A percentile compares a stretch with the other conserved stretches of the same genome.
These are phyloP conservation scores for Heliocidaris tuberculata DNA, from an alignment of 35 echinoderm and acorn worm species.

Conservation along the genomic window DNA sequence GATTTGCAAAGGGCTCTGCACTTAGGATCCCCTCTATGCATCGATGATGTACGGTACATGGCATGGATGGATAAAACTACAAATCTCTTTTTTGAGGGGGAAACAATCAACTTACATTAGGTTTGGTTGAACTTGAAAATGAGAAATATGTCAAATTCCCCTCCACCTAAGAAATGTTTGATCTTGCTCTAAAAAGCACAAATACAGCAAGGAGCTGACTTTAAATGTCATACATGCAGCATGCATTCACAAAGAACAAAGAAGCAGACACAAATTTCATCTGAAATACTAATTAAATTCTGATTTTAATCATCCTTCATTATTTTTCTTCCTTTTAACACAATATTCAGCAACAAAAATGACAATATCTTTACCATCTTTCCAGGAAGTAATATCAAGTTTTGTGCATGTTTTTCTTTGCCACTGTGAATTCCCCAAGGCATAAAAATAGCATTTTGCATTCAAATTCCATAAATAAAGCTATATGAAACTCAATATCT, in stretches of 20 bases:
- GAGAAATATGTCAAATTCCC: background rate
- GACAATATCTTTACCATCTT: background rate
- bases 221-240: background rate
- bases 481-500: too few relatives aligned
- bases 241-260: background rate
- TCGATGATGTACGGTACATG: too few relatives aligned
- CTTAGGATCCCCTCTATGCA: too few relatives aligned
- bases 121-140: background rate
- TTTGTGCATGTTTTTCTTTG: background rate
- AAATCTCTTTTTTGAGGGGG: background rate
- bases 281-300: background rate
- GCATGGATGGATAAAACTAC: too few relatives aligned
- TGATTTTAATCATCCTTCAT: background rate
- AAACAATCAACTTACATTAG: background rate
- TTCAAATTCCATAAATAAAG: background rate
- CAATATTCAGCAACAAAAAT: background rate
- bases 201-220: background rate
- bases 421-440: background rate
- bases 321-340: background rate
- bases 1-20: too few relatives aligned
- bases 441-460: too few relatives aligned
- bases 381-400: background rate
- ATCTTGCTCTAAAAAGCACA: background rate
- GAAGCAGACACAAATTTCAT: background rate
- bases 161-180: background rate